A percentile compares a stretch with the other conserved stretches of the same genome.
Evolutionary conservation across 2,888 invertebrate genomes (phyloP).

Genomic region (Ethmia dodecea): DNA sequence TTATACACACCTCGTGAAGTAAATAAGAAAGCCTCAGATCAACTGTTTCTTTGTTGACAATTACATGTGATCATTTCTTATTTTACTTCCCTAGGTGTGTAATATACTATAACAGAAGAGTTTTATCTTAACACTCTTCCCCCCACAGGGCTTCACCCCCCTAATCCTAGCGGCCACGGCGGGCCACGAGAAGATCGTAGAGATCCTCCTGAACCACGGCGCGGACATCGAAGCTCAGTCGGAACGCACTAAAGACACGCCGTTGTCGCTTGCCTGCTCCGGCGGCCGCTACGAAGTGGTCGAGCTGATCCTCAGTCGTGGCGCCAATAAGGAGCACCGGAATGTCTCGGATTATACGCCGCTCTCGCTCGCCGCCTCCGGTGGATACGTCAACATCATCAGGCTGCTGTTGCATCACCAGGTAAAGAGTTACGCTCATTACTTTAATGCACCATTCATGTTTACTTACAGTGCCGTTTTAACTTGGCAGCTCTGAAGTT

Average conservation of each 20-base stretch:
- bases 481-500: no score
- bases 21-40: no score
- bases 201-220: slow-evolving; percentile 93
- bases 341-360: slow-evolving; percentile 99
- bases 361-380: slow-evolving; percentile 97
- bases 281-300: slow-evolving; percentile 97
- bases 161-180: slow-evolving; percentile 98
- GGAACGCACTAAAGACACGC: slow-evolving; percentile 99
- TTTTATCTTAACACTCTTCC: background rate
- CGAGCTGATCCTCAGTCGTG: slow-evolving; percentile 90
- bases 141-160: slow-evolving; percentile 90
- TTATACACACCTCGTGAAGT: no score
- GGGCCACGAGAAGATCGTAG: slow-evolving; percentile 88
- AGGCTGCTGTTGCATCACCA: slow-evolving; percentile 94
- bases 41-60: no score
- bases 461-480: no score
- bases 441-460: no score
- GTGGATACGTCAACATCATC: slow-evolving; percentile 99
- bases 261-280: slow-evolving; percentile 97
- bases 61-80: no score
- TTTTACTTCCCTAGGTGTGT: no score
- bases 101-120: no score
- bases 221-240: slow-evolving; percentile 99
- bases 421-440: slow-evolving; percentile 32
- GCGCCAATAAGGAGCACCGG: slow-evolving; percentile 98